Base-by-base conservation (phyloP, 2,113 vertebrate genomes). In the Eurypyga helias region DNA sequence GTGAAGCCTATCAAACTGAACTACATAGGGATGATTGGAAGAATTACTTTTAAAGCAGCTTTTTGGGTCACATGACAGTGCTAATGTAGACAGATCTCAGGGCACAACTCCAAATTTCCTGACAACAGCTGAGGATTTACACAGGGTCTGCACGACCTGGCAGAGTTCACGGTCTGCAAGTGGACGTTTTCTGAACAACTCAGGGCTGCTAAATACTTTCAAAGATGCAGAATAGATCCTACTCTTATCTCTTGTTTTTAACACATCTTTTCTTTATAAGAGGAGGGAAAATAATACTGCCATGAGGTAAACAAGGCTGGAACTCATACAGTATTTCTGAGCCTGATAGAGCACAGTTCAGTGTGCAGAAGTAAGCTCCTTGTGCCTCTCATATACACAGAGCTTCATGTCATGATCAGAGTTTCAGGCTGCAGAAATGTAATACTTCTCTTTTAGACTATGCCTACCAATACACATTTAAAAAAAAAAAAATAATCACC, bases 401-500 rank as follows among this genome's bases (percentile, higher is more conserved):
- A 45, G 20, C n/a, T 52, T 51, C 23, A 1, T 6, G 4, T 13
- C 3, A 0, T 13, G 11, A 13, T 48, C 26, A 3, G 2, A 3
- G 16, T 13, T n/a, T 24, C 43, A 29, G 41, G 19, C 33, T 48
- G 25, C 38, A 60, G 31, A 4, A 57, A 80, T 6, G 61, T 1
- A 36, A 9, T 16, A 29, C 13, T 73, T 23, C 11, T 66, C 17
- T 51, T 57, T 71, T 34, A 62, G 17, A 15, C 34, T 54, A 51
- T 9, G 18, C 25, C 58, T 52, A 51, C 9, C 19, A 31, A 25
- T 11, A 23, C 2, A 7, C 14, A 7, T 36, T 5, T 2, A 11
- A 34, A 78, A 46, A 66, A n/a, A n/a, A n/a, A n/a, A n/a, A n/a
- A n/a, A n/a, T n/a, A n/a, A n/a, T n/a, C 1, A 29, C 41, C 41